phyloP scores from a whole-genome alignment of 2,113 vertebrate species.

The Hemiprocne comata region DNA sequence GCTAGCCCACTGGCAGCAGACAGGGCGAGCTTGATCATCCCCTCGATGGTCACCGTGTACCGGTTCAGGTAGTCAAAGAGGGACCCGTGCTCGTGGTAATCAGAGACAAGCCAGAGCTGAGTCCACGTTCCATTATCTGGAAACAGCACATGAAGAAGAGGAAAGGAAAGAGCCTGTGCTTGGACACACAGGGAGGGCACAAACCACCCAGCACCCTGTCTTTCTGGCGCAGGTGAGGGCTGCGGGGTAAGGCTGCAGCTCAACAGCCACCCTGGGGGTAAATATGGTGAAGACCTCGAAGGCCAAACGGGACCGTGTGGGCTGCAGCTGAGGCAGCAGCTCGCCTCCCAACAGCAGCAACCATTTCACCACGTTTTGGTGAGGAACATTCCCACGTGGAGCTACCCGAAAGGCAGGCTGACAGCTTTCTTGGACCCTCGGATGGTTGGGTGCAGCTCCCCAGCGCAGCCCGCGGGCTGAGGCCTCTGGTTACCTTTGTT shows the following conservation, averaged over 20 bases:
- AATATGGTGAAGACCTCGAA: neutral
- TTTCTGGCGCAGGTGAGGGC: neutral
- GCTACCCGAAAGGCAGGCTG: fast-evolving
- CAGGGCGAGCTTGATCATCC: slow-evolving; percentile 94
- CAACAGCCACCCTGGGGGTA: neutral
- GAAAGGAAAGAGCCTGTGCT: neutral
- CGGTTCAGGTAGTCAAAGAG: slow-evolving; percentile 94
- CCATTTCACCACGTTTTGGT: neutral
- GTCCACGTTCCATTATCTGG: slow-evolving; percentile 98
- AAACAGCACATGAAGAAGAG: neutral
- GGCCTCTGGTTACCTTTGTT: slow-evolving; percentile 86
- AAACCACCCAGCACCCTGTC: fast-evolving
- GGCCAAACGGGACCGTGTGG: neutral
- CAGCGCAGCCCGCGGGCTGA: neutral
- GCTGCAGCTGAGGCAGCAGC: neutral
- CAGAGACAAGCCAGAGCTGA: slow-evolving; percentile 96
- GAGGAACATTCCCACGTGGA: neutral
- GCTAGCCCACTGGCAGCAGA: slow-evolving; percentile 95
- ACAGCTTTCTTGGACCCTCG: neutral
- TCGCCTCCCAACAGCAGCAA: fast-evolving
- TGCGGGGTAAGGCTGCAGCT: neutral
- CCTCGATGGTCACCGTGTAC: slow-evolving; percentile 95
- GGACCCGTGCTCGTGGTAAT: slow-evolving; percentile 96
- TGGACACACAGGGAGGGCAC: neutral
- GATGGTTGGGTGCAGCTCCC: neutral